Percentiles rank a stretch among this genome's conserved stretches.
Conservation (phyloP, 2,888 invertebrate species). For the Perithous albicinctus region DNA sequence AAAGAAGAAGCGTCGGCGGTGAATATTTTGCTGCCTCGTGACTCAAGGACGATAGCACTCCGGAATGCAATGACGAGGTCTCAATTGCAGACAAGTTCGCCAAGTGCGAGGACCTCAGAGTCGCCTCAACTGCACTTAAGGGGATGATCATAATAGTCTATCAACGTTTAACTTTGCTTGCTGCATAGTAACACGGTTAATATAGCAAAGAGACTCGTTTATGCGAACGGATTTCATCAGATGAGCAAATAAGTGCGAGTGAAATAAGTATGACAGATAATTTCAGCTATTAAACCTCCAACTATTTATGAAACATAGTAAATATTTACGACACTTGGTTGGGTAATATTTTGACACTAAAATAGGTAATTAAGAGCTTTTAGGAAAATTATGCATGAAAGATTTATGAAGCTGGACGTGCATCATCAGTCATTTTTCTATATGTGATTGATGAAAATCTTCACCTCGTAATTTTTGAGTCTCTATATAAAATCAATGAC, state of each 20-base stretch:
- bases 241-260: background rate
- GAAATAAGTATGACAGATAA: background rate
- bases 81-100: constrained; percentile 23
- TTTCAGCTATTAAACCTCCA: background rate
- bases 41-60: constrained; percentile 69
- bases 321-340: background rate
- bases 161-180: background rate
- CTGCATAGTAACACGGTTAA: background rate
- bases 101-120: constrained; percentile 46
- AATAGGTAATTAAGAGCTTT: background rate
- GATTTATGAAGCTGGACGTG: background rate
- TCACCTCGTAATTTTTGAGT: too few relatives aligned
- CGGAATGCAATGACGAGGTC: constrained; percentile 64
- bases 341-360: background rate
- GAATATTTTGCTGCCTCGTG: constrained; percentile 65
- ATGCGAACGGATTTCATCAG: background rate
- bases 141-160: background rate
- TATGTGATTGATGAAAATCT: too few relatives aligned
- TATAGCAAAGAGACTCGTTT: background rate
- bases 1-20: constrained; percentile 60
- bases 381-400: background rate
- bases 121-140: background rate
- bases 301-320: background rate
- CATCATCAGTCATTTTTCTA: too few relatives aligned
- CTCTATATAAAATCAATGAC: too few relatives aligned